Conservation (phyloP, 1,140 invertebrate genomes). For the Hormaphis cornu region DNA sequence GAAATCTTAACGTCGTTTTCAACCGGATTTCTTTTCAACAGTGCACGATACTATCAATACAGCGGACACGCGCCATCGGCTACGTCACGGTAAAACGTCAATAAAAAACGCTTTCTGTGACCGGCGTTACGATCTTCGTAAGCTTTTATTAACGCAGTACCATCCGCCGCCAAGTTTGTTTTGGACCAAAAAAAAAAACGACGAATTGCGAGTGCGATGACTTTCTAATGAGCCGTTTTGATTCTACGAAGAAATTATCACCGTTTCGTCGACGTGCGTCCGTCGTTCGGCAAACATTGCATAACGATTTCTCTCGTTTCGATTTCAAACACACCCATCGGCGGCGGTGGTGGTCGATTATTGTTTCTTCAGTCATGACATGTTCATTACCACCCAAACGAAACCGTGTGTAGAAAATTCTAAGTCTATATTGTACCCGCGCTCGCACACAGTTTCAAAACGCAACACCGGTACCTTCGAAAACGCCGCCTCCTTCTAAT, state of each 20-base stretch:
- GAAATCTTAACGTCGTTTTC: too few relatives aligned
- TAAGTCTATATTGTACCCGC: too few relatives aligned
- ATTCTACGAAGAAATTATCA: slow-evolving; percentile 22
- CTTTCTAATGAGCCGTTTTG: slow-evolving; percentile 22
- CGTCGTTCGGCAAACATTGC: not conserved
- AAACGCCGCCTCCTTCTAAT: not conserved
- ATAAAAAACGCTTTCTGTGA: too few relatives aligned
- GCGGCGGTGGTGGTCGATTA: not conserved
- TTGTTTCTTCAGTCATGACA: not conserved
- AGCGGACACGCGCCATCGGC: too few relatives aligned
- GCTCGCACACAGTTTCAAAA: not conserved
- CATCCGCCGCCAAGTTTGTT: too few relatives aligned
- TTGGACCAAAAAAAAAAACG: not conserved
- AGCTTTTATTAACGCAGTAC: too few relatives aligned
- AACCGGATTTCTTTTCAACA: too few relatives aligned
- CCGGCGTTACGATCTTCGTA: too few relatives aligned
- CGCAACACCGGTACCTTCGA: not conserved
- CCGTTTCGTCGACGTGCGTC: not conserved
- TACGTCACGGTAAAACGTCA: too few relatives aligned
- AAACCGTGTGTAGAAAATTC: not conserved
- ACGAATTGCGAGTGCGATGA: not conserved
- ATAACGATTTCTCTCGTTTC: not conserved
- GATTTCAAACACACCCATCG: slow-evolving; percentile 13
- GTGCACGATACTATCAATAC: too few relatives aligned
- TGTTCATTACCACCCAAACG: not conserved